phyloP scores from a whole-genome alignment of 1,140 invertebrate genomes.

The Caenorhabditis remanei region DNA sequence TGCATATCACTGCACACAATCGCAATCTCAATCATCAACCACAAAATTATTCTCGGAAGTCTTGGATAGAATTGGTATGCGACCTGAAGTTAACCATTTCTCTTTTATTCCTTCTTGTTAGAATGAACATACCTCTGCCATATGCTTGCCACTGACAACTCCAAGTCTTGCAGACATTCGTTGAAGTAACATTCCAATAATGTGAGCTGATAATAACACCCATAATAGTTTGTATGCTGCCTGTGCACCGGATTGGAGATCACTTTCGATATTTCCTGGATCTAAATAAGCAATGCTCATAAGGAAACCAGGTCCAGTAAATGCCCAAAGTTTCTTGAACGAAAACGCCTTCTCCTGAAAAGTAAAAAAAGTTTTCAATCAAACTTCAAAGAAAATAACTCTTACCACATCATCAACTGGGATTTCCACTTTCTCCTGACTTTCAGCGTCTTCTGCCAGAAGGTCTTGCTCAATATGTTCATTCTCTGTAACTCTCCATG shows the following conservation, averaged over 20 bases:
- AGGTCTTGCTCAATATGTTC: background rate
- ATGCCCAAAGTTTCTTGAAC: conserved; percentile 90
- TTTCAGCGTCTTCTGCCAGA: conserved; percentile 32
- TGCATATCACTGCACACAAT: conserved; percentile 96
- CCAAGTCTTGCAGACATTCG: conserved; percentile 87
- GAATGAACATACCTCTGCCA: conserved; percentile 69
- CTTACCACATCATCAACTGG: conserved; percentile 32
- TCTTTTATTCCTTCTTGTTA: background rate
- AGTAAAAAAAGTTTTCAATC: background rate
- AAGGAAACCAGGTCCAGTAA: conserved; percentile 90
- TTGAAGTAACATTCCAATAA: conserved; percentile 89
- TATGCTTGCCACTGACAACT: conserved; percentile 81
- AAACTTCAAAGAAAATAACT: no score
- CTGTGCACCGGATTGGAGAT: conserved; percentile 84
- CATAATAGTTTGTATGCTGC: conserved; percentile 84
- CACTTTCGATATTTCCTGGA: conserved; percentile 92
- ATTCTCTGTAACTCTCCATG: conserved; percentile 4
- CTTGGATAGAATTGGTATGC: conserved; percentile 85
- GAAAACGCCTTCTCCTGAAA: conserved; percentile 80
- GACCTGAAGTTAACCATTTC: conserved; percentile 52
- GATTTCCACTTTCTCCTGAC: conserved; percentile 35
- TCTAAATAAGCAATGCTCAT: conserved; percentile 94
- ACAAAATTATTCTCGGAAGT: conserved; percentile 86
- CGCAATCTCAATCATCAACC: conserved; percentile 94
- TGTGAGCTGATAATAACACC: conserved; percentile 88